These are phyloP conservation scores for Parazoanthus swiftii DNA, from an alignment of 92 coral and sea anemone genomes.

Conservation along the genomic window DNA sequence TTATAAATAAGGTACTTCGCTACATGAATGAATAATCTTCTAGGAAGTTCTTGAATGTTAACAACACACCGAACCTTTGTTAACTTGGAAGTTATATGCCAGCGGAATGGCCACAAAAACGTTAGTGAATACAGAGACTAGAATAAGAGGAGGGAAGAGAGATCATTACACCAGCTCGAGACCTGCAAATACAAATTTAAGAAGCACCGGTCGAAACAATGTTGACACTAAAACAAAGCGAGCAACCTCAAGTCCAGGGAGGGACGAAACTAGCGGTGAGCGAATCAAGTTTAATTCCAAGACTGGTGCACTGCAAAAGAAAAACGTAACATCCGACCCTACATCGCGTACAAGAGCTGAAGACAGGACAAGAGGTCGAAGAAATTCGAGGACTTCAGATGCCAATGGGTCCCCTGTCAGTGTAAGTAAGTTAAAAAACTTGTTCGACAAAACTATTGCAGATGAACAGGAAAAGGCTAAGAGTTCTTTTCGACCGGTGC, in stretches of 20 bases:
- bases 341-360: constrained; percentile 42
- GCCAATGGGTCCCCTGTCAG: constrained; percentile 54
- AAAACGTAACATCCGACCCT: constrained; percentile 42
- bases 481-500: constrained; percentile 40
- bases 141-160: constrained; percentile 52
- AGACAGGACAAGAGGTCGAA: constrained; percentile 31
- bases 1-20: constrained; percentile 4
- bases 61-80: not conserved
- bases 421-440: constrained; percentile 79
- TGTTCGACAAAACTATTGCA: constrained; percentile 80
- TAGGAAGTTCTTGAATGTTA: constrained; percentile 11
- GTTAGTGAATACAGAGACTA: constrained; percentile 55
- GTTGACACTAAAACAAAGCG: constrained; percentile 62
- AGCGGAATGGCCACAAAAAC: constrained; percentile 62
- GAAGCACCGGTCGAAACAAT: constrained; percentile 13
- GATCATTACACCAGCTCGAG: constrained; percentile 47
- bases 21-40: constrained; percentile 15
- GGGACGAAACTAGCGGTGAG: constrained; percentile 45
- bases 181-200: constrained; percentile 22
- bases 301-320: constrained; percentile 67
- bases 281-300: constrained; percentile 50
- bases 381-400: constrained; percentile 28
- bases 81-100: not conserved
- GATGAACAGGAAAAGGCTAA: constrained; percentile 61
- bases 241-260: constrained; percentile 44